Base-by-base conservation (phyloP, 2,888 invertebrate species). In the Pyralis farinalis region DNA sequence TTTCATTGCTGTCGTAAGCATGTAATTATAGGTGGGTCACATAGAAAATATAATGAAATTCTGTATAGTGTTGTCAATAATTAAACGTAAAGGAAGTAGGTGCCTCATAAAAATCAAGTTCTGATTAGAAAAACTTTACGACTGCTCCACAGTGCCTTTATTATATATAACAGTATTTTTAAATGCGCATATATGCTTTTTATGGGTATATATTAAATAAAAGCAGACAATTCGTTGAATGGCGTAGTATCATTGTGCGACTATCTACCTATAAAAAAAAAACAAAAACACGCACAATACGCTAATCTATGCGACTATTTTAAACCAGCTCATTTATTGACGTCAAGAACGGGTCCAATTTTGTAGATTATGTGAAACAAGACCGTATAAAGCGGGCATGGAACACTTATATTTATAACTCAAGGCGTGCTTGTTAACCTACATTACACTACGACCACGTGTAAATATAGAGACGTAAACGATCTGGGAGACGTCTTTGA, bases 281-380 rank as follows among this genome's bases (percentile, higher is more conserved):
- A 34, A 42, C 12, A 27, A 36, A 21, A 38, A 31, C 29, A 28
- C 16, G 12, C 11, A 34, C 20, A 7, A 12, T n/a, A n/a, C n/a
- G n/a, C n/a, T 44, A 41, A 46, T 40, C 34, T 43, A 46, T 42
- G 44, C 42, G 37, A 32, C 28, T 43, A 39, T 42, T 22, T 21
- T 22, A 44, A 54, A 47, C 49, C 34, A 28, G 52, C 41, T 49
- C 34, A 38, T 43, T 36, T 34, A 40, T 47, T 57, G 55, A 57
- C 59, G 55, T 57, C 50, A 54, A 45, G 34, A 39, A 43, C 47
- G 27, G 37, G 49, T 49, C 44, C 44, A 47, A 45, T 53, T 44
- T 40, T 37, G 50, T 43, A 47, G 43, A 43, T 45, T 43, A 38
- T 37, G 40, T 37, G 45, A 40, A 44, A 41, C 42, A 30, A 28